Evolutionary conservation across 2,797 vertebrate species (phyloP), one percentile per base, ranked within the genome.

Genomic region (Anolis apletophallus): DNA sequence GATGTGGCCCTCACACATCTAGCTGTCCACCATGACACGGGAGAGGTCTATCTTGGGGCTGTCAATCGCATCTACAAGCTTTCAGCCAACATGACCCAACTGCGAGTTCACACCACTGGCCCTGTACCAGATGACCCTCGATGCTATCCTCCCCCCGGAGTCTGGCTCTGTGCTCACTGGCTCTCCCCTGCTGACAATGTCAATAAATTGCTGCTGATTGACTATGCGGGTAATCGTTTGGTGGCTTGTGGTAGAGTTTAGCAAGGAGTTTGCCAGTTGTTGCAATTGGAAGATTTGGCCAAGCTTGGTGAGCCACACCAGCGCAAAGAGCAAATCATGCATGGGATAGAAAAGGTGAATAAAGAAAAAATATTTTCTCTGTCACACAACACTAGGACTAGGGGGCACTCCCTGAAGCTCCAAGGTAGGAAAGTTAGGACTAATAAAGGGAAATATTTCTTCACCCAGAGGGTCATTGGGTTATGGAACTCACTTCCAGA

Each of bases 241-340:
- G 97, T 98, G 94, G 98, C 98, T 13, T 98, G 98, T 0, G 98
- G 98, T 5, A 98, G 97, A 79, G 97, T 98, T 91, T 98, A 97
- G 98, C 98, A 98, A 93, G 98, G 98, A 0, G 97, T 98, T 54
- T 98, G 98, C 83, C 98, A 98, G 94, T 97, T 98, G 83, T 96
- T 98, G 32, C 91, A 97, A 1, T 93, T 98, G 73, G 97, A 97
- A 1, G 98, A 98, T 89, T 97, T 98, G 57, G 98, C 98, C 90
- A 98, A 98, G 91, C 96, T 98, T 89, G 98, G 97, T 0, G 98
- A 98, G 86, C 98, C 98, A 0, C 98, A 98, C 85, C 97, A 98
- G 86, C 97, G 98, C 74, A 98, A 98, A 86, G 98, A 98, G 88
- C 98, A 98, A n/a, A n/a, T n/a, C n/a, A n/a, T n/a, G n/a, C n/a